These are phyloP conservation scores for Parelbella ahira DNA, from an alignment of 2,888 invertebrate species.

Conservation along the genomic window DNA sequence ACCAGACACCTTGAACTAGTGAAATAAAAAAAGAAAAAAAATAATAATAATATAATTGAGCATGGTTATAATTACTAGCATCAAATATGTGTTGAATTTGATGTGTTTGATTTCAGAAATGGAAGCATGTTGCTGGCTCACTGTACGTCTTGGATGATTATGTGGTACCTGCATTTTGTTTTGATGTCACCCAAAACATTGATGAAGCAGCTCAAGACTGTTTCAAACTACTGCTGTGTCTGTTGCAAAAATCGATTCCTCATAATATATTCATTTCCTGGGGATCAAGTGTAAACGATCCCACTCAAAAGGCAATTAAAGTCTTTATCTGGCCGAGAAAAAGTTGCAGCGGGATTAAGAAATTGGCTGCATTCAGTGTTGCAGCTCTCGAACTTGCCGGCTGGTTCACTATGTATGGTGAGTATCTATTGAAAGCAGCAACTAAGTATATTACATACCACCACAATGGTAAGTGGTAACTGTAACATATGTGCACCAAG, in stretches of 20 bases:
- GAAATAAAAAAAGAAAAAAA: no score
- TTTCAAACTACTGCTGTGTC: constrained; percentile 74
- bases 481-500: no score
- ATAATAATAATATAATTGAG: no score
- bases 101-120: no score
- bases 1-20: no score
- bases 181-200: constrained; percentile 69
- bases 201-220: constrained; percentile 52
- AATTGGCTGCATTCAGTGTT: constrained; percentile 81
- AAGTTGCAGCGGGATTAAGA: constrained; percentile 78
- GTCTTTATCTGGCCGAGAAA: constrained; percentile 85
- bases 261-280: constrained; percentile 88
- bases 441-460: no score
- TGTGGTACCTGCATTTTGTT: constrained; percentile 86
- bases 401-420: constrained; percentile 86
- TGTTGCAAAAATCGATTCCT: constrained; percentile 83
- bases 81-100: no score
- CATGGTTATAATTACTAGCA: no score
- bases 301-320: constrained; percentile 63
- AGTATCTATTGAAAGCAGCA: constrained; percentile 41
- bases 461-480: no score
- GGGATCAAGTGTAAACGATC: constrained; percentile 51
- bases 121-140: constrained; percentile 71
- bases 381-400: constrained; percentile 90
- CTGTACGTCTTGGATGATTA: constrained; percentile 75